Base-by-base conservation (phyloP, 2,888 invertebrate genomes). In the Erebia ligea region DNA sequence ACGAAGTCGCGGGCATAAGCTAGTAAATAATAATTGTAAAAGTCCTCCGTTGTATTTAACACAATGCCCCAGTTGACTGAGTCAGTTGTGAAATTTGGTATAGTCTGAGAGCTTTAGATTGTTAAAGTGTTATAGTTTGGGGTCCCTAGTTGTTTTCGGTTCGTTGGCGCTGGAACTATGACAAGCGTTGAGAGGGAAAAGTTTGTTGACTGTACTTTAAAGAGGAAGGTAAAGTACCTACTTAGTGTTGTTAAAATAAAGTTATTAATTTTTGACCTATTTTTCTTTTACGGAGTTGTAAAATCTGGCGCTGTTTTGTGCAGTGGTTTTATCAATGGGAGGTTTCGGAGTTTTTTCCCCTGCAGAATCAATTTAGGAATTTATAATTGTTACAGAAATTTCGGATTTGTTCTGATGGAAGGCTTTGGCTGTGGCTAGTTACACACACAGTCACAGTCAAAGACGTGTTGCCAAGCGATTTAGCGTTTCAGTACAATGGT, bases 111-210 rank as follows among this genome's bases (percentile, higher is more conserved):
- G 66, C 66, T 66, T 56, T 66, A 66, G 40, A 56, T 66, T 56
- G 66, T 66, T 56, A 57, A 57, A 66, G 56, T 66, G 45, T 66
- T 66, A 66, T 45, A 66, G 66, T 66, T 66, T 56, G 40, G 56
- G 66, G 42, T 66, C 42, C 21, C 66, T 56, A 56, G 66, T 57
- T 66, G 66, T 56, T 56, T 66, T 21, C n/a, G 64, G 17, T 54
- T 64, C 54, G 66, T 57, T 45, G 42, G 25, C 25, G 34, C 34
- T 34, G 34, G 8, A 66, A 56, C 66, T 66, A 69, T 70, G 68
- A 68, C 73, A 68, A 70, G 68, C 69, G 59, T 19, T 61, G 56
- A 70, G 66, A 54, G 54, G 59, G 11, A 45, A 72, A 74, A 45
- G 42, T 66, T 66, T 19, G 21, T 21, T 13, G 13, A 19, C 19